These are phyloP conservation scores for Homarus americanus DNA, from an alignment of 1,140 invertebrate species.

Conservation along the genomic window DNA sequence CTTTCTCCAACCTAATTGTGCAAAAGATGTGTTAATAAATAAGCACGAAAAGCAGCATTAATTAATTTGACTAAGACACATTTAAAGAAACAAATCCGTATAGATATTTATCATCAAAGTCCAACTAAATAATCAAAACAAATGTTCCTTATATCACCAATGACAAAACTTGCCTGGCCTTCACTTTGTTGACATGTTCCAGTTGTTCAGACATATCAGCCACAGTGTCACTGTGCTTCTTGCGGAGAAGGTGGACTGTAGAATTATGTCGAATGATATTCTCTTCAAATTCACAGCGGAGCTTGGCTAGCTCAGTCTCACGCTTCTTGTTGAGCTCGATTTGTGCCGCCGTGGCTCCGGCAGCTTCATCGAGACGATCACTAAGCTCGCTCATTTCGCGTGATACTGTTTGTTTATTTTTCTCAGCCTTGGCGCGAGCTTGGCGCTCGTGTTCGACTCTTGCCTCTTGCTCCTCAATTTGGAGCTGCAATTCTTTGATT, in stretches of 20 bases:
- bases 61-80: no score
- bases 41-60: not conserved
- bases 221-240: slow-evolving; percentile 40
- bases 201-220: slow-evolving; percentile 48
- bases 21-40: no score
- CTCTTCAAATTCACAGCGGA: slow-evolving; percentile 49
- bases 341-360: slow-evolving; percentile 35
- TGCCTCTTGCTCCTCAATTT: slow-evolving; percentile 81
- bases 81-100: no score
- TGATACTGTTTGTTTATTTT: slow-evolving; percentile 79
- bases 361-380: slow-evolving; percentile 41
- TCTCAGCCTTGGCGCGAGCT: slow-evolving; percentile 76
- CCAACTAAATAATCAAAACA: no score
- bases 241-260: not conserved
- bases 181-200: slow-evolving; percentile 32
- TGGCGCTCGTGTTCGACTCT: slow-evolving; percentile 82
- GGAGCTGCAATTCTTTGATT: slow-evolving; percentile 82
- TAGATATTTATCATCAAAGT: no score
- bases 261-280: slow-evolving; percentile 26
- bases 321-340: slow-evolving; percentile 59
- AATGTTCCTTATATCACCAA: no score
- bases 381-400: slow-evolving; percentile 68
- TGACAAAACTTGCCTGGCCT: slow-evolving; percentile 25
- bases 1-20: slow-evolving; percentile 52
- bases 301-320: slow-evolving; percentile 39